Evolutionary conservation across 2,113 vertebrate species (phyloP).

Genomic region (Hepsetus odoe): DNA sequence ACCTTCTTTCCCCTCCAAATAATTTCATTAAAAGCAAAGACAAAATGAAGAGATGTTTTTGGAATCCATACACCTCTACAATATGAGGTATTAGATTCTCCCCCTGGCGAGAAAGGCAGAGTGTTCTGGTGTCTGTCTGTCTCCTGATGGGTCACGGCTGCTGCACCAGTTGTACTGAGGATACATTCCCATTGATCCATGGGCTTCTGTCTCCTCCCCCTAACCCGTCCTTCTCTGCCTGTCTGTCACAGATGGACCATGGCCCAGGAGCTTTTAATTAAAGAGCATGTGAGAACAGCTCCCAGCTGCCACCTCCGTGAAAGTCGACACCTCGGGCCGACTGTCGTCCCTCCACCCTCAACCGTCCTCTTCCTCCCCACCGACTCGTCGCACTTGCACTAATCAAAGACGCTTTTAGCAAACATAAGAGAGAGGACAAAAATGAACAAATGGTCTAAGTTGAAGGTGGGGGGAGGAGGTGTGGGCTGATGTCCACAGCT

Average conservation of each 20-base stretch:
- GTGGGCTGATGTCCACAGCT: constrained; percentile 57
- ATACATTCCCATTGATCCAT: constrained; percentile 73
- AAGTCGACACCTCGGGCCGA: constrained; percentile 73
- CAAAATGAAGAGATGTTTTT: constrained; percentile 48
- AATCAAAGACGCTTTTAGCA: constrained; percentile 73
- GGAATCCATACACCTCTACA: constrained; percentile 39
- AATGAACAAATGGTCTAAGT: constrained; percentile 63
- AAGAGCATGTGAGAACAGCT: constrained; percentile 78
- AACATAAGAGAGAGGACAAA: constrained; percentile 66
- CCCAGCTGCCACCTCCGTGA: constrained; percentile 74
- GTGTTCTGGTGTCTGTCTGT: constrained; percentile 63
- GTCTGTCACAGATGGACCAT: constrained; percentile 75
- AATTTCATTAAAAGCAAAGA: too few species aligned
- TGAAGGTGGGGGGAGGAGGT: constrained; percentile 37
- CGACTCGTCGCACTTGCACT: constrained; percentile 43
- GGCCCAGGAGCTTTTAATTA: constrained; percentile 80
- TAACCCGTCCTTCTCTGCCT: constrained; percentile 51
- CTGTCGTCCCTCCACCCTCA: constrained; percentile 36
- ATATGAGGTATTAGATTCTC: constrained; percentile 69
- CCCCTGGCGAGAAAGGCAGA: constrained; percentile 45
- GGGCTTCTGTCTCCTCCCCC: constrained; percentile 60
- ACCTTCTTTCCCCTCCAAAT: too few species aligned
- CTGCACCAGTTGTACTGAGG: constrained; percentile 62
- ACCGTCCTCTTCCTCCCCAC: constrained; percentile 2
- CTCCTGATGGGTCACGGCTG: constrained; percentile 61